Conservation (phyloP, 2,113 vertebrate species). For the Chaetorhynchus papuensis region DNA sequence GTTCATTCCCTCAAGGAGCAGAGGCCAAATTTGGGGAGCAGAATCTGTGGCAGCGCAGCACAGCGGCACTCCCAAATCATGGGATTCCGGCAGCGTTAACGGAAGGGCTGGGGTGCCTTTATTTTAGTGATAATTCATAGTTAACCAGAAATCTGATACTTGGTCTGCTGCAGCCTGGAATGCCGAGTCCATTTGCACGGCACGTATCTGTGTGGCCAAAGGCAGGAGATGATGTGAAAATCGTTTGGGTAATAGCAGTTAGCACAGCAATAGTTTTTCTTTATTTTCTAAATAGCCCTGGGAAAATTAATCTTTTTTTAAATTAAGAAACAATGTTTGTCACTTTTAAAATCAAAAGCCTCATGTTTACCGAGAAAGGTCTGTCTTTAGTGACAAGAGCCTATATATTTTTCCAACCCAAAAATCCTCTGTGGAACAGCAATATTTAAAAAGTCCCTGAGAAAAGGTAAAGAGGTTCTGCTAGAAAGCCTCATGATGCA, state of each 20-base stretch:
- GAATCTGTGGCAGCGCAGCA: rapidly evolving
- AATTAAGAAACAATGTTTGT: neutral
- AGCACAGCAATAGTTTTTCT: neutral
- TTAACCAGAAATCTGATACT: neutral
- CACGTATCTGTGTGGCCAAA: neutral
- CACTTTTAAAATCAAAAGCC: neutral
- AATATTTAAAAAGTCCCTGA: neutral
- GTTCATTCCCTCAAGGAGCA: neutral
- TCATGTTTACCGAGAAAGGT: neutral
- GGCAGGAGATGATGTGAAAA: neutral
- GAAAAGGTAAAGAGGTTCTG: neutral
- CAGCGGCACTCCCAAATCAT: neutral
- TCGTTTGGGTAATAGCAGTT: neutral
- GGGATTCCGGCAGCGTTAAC: neutral
- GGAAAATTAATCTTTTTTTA: neutral
- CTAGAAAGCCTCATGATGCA: neutral
- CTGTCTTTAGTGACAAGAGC: neutral
- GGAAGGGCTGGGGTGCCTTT: neutral
- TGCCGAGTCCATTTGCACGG: rapidly evolving
- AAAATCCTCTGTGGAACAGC: neutral
- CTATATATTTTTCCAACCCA: neutral
- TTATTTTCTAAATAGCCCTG: neutral
- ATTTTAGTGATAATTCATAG: neutral
- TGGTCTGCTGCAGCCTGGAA: neutral
- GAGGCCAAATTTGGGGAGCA: neutral